Conservation (phyloP, 1,140 invertebrate genomes). For the Hetaerina americana region DNA sequence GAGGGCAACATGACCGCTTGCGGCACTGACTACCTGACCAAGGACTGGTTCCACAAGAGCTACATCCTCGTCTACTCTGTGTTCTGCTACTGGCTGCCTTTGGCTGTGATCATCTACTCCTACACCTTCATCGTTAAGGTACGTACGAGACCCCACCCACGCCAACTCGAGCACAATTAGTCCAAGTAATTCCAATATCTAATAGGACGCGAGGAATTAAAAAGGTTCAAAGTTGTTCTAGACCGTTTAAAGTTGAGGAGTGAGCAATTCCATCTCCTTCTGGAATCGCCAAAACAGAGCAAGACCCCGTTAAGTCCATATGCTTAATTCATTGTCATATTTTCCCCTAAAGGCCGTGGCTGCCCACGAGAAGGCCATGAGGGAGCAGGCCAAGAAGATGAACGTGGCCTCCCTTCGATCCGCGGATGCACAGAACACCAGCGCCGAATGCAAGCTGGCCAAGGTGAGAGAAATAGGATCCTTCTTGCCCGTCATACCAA, state of each 20-base stretch:
- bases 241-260: neutral
- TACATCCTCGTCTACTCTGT: slow-evolving; percentile 20
- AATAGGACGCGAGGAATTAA: neutral
- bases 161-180: slow-evolving; percentile 28
- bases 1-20: slow-evolving; percentile 37
- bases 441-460: slow-evolving; percentile 21
- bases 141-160: slow-evolving; percentile 36
- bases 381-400: slow-evolving; percentile 26
- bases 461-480: slow-evolving; percentile 20
- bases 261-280: neutral
- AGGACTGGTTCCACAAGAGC: slow-evolving; percentile 17
- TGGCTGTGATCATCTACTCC: slow-evolving; percentile 26
- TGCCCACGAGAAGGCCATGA: slow-evolving; percentile 30
- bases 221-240: neutral
- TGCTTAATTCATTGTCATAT: neutral
- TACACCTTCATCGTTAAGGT: slow-evolving; percentile 36
- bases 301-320: neutral
- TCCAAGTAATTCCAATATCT: neutral
- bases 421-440: slow-evolving; percentile 25
- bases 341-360: slow-evolving; percentile 40
- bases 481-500: neutral
- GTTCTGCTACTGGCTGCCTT: slow-evolving; percentile 22
- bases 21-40: slow-evolving; percentile 33
- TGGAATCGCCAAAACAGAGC: neutral
- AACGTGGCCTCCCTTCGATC: slow-evolving; percentile 24